These are phyloP conservation scores for Cheilosia scutellata DNA, from an alignment of 2,888 invertebrate genomes.

Conservation along the genomic window DNA sequence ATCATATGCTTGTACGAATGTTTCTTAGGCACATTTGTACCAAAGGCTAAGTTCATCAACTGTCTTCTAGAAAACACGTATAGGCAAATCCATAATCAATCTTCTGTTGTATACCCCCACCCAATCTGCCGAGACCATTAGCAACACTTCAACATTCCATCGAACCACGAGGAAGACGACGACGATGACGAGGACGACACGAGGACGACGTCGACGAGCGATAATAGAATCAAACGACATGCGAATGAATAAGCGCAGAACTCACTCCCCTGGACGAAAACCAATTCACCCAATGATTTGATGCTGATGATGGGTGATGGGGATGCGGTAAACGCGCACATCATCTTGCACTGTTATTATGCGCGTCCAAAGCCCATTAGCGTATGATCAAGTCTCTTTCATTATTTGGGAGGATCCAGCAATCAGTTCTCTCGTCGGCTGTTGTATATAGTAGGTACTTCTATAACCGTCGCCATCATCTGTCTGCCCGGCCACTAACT, in stretches of 20 bases:
- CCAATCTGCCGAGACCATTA: conserved; percentile 58
- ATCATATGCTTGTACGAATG: no score
- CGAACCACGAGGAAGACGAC: not conserved
- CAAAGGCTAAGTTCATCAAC: no score
- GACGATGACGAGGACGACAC: not conserved
- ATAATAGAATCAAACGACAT: conserved; percentile 76
- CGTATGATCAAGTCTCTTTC: conserved; percentile 75
- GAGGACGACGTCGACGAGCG: conserved; percentile 7
- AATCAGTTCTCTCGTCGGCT: conserved; percentile 40
- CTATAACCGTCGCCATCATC: conserved; percentile 68
- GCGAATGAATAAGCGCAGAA: conserved; percentile 59
- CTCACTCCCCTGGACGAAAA: conserved; percentile 18
- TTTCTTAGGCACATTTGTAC: no score
- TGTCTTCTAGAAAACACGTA: no score
- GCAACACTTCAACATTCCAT: conserved; percentile 68
- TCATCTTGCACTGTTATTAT: conserved; percentile 70
- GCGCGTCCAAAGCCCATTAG: conserved; percentile 75
- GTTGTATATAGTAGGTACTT: conserved; percentile 22
- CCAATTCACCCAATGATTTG: conserved; percentile 61
- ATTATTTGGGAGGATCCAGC: conserved; percentile 71
- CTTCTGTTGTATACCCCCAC: not conserved
- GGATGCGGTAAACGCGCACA: conserved; percentile 69
- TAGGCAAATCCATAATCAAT: conserved; percentile 24
- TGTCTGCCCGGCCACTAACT: conserved; percentile 69
- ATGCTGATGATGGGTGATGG: conserved; percentile 70